phyloP scores from a whole-genome alignment of 2,797 vertebrate genomes.

The Xenops minutus region DNA sequence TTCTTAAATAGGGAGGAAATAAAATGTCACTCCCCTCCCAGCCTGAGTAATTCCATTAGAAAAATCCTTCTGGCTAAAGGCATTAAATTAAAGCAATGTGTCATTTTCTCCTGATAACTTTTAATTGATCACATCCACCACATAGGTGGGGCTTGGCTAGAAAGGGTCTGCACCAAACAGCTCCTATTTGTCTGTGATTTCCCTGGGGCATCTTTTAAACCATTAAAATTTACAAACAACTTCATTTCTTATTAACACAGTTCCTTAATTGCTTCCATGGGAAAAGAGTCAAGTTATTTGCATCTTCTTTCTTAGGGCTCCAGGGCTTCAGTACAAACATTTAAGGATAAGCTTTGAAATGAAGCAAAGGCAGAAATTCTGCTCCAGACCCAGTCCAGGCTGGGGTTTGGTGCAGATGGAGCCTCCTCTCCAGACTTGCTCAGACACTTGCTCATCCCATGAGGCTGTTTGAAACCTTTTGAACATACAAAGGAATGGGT shows the following conservation, averaged over 20 bases:
- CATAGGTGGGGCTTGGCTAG: neutral
- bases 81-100: neutral
- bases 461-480: fast-evolving
- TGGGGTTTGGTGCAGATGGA: fast-evolving
- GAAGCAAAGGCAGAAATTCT: neutral
- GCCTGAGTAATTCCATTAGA: neutral
- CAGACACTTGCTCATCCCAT: neutral
- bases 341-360: neutral
- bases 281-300: constrained; percentile 64
- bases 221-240: constrained; percentile 71
- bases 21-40: neutral
- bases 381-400: neutral
- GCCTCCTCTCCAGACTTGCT: neutral
- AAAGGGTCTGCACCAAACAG: neutral
- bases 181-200: constrained; percentile 56
- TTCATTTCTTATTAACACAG: constrained; percentile 69
- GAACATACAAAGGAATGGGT: neutral
- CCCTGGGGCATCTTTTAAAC: constrained; percentile 64
- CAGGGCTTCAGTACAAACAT: constrained; percentile 27
- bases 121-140: constrained; percentile 63
- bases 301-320: constrained; percentile 58
- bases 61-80: neutral
- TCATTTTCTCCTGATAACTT: constrained; percentile 20
- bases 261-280: constrained; percentile 70
- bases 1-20: neutral